These are phyloP conservation scores for Charina bottae DNA, from an alignment of 2,113 vertebrate genomes.

Conservation along the genomic window DNA sequence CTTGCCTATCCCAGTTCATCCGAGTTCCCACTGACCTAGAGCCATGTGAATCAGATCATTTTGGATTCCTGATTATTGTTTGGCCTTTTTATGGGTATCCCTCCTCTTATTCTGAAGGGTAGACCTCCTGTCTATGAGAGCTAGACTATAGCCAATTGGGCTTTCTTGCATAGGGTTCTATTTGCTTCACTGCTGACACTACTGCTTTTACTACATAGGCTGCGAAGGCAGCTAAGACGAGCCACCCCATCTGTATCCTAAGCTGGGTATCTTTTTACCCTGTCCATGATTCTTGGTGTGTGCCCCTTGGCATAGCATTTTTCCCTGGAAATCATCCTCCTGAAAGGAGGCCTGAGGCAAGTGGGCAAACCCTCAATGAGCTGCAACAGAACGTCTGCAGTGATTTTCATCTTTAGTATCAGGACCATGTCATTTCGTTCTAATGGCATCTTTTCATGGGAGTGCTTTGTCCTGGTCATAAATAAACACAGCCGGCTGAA, in stretches of 20 bases:
- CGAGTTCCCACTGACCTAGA: background rate
- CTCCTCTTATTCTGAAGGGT: background rate
- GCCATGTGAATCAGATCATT: background rate
- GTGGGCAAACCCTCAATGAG: conserved; percentile 74
- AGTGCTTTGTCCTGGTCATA: conserved; percentile 54
- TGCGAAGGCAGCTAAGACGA: conserved; percentile 61
- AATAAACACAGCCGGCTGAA: conserved; percentile 60
- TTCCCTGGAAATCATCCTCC: conserved; percentile 48
- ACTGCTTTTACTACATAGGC: conserved; percentile 55
- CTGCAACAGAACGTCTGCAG: conserved; percentile 59
- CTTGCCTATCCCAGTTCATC: fast-evolving
- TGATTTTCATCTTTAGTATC: conserved; percentile 70
- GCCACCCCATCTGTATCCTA: conserved; percentile 69
- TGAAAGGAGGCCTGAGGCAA: conserved; percentile 71
- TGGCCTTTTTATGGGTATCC: conserved; percentile 31
- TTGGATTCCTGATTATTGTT: background rate
- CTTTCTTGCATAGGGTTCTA: conserved; percentile 51
- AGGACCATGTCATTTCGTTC: conserved; percentile 61
- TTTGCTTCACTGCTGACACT: conserved; percentile 56
- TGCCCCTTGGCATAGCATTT: conserved; percentile 41
- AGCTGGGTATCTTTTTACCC: conserved; percentile 47
- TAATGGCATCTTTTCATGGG: conserved; percentile 54
- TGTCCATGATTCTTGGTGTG: conserved; percentile 35
- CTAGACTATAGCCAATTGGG: conserved; percentile 44
- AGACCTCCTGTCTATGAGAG: background rate